Percentiles rank a stretch among this genome's conserved stretches.
These are phyloP conservation scores for Dryobates pubescens DNA, from an alignment of 2,797 vertebrate species.

Conservation along the genomic window DNA sequence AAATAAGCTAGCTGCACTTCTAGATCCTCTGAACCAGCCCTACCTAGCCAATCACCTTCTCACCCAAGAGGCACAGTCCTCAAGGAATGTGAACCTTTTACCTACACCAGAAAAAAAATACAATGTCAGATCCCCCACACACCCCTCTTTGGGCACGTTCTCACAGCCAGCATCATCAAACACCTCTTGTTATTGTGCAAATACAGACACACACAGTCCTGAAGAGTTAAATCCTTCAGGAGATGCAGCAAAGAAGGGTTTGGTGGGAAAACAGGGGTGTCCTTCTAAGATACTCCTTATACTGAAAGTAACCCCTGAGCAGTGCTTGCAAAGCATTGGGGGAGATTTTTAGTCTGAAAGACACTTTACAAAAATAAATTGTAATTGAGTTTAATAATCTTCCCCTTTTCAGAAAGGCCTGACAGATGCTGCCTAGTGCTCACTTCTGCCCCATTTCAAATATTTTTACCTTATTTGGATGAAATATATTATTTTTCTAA, in stretches of 20 bases:
- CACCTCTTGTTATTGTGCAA: background rate
- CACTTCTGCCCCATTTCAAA: constrained; percentile 84
- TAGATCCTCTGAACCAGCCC: background rate
- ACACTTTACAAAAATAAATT: constrained; percentile 75
- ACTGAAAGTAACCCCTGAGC: background rate
- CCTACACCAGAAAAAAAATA: background rate
- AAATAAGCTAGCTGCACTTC: background rate
- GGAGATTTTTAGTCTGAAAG: constrained; percentile 63
- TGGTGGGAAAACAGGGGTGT: background rate
- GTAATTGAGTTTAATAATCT: constrained; percentile 77
- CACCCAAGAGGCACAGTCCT: background rate
- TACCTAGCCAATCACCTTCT: background rate
- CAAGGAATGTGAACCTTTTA: background rate
- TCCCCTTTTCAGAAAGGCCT: constrained; percentile 77
- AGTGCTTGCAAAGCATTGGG: constrained; percentile 15
- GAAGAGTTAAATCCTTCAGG: constrained; percentile 16
- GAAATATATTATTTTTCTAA: constrained; percentile 88
- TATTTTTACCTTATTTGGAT: constrained; percentile 90
- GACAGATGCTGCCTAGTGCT: constrained; percentile 76
- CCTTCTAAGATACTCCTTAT: constrained; percentile 9
- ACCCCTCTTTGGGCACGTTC: background rate
- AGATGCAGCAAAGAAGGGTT: background rate
- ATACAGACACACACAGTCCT: background rate
- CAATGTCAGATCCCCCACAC: background rate
- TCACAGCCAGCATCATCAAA: background rate